Conservation (phyloP, 92 coral and sea anemone genomes). For the Porites evermanni region DNA sequence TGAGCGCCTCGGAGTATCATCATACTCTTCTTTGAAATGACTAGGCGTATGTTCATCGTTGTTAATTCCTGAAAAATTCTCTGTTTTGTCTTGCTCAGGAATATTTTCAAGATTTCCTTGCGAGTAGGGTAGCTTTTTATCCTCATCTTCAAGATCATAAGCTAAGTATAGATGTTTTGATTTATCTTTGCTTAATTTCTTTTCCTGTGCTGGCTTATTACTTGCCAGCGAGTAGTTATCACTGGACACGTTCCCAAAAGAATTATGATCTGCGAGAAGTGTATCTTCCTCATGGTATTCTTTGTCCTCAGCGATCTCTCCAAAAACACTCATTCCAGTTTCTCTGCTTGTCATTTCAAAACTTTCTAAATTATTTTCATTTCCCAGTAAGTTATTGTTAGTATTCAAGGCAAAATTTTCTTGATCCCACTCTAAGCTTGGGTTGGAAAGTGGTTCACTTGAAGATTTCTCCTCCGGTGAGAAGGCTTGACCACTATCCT, state of each 20-base stretch:
- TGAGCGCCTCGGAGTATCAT: not conserved
- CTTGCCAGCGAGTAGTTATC: not conserved
- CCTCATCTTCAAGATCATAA: constrained; percentile 37
- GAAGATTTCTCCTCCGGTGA: constrained; percentile 27
- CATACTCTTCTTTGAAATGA: not conserved
- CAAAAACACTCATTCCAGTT: not conserved
- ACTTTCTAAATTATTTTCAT: constrained; percentile 10
- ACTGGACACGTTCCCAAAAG: not conserved
- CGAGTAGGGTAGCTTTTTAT: not conserved
- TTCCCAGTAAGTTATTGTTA: not conserved
- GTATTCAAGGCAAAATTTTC: constrained; percentile 45
- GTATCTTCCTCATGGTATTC: constrained; percentile 22
- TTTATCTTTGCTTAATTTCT: constrained; percentile 36
- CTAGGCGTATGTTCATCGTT: not conserved
- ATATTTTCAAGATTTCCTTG: not conserved
- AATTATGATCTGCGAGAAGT: not conserved
- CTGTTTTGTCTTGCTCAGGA: not conserved
- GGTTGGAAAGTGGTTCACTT: constrained; percentile 32
- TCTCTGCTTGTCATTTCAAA: constrained; percentile 21
- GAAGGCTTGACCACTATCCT: not conserved
- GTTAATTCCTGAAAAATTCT: not conserved
- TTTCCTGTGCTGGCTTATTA: constrained; percentile 20
- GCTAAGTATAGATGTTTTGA: constrained; percentile 59
- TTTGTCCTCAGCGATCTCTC: constrained; percentile 23
- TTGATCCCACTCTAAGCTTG: constrained; percentile 70